Base-by-base conservation (phyloP, 35 echinoderm and acorn worm genomes). In the Holothuria glaberrima region DNA sequence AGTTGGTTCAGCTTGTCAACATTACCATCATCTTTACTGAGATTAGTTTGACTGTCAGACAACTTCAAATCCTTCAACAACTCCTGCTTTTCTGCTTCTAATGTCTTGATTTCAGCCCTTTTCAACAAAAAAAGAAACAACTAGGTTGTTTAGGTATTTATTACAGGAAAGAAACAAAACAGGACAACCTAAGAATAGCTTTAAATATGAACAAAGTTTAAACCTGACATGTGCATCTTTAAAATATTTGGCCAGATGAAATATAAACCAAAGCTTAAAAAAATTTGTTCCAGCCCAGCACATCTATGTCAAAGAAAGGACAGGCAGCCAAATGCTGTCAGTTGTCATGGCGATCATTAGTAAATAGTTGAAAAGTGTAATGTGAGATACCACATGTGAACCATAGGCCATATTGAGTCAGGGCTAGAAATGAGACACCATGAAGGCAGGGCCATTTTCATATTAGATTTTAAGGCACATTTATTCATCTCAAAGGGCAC, bases 1-100 rank as follows among this genome's bases (percentile, higher is more conserved):
- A 99, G 90, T 59, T 88, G 41, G 30, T 77, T 92, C 26, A 99
- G 84, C 75, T 86, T 99, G 44, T 99, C 91, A 52, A 99, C 59
- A 60, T 99, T 99, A 56, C 68, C 83, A n/a, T 90, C 91, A 86
- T 99, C 97, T 74, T 82, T 65, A 12, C 93, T 80, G 30, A 95
- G 89, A 31, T 99, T 99, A 48, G 90, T 95, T 22, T 93, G 82
- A 62, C 97, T 99, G 36, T 99, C 97, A 12, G 97, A 99, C 28
- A 99, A 87, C 27, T 33, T 54, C 5, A 91, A 62, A 75, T 99
- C 93, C 62, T 99, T 99, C 72, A 89, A 74, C 45, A 99, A 72
- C 66, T 99, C 93, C n/a, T 80, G 58, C 61, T 99, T 99, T 69
- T 99, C 97, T 50, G 91, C 88, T 46, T 99, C 97, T 34, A 99